These are phyloP conservation scores for Telmatochromis brachygnathus DNA, from an alignment of 2,113 vertebrate genomes.

Conservation along the genomic window DNA sequence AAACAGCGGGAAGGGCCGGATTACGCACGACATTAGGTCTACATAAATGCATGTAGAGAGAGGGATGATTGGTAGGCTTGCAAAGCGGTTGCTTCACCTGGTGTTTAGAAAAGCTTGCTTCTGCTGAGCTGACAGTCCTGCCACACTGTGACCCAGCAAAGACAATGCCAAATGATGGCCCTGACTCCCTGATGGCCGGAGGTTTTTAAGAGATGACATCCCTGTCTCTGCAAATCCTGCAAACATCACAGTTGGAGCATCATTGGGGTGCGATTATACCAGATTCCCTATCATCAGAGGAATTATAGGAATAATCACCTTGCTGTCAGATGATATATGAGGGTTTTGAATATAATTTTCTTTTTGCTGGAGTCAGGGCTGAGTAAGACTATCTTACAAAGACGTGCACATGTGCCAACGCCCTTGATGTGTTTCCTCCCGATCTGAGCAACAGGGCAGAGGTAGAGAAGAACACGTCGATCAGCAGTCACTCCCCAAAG, in stretches of 20 bases:
- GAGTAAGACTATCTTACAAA: constrained; percentile 12
- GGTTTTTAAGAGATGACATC: constrained; percentile 25
- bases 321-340: background rate
- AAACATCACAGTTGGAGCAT: background rate
- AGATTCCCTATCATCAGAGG: constrained; percentile 28
- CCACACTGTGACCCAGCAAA: background rate
- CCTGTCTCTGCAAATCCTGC: background rate
- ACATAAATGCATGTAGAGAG: constrained; percentile 31
- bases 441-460: background rate
- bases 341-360: background rate
- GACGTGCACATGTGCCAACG: background rate
- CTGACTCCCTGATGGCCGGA: background rate
- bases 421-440: background rate
- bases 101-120: constrained; percentile 33
- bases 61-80: constrained; percentile 22
- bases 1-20: constrained; percentile 4
- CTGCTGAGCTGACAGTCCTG: constrained; percentile 35
- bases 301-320: constrained; percentile 1
- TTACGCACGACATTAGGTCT: constrained; percentile 3
- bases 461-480: background rate
- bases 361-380: constrained; percentile 43
- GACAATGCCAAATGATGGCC: background rate
- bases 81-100: constrained; percentile 5
- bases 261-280: background rate
- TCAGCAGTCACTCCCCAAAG: background rate